Conservation (phyloP, 2,888 invertebrate genomes). For the Ophion ventricosus region DNA sequence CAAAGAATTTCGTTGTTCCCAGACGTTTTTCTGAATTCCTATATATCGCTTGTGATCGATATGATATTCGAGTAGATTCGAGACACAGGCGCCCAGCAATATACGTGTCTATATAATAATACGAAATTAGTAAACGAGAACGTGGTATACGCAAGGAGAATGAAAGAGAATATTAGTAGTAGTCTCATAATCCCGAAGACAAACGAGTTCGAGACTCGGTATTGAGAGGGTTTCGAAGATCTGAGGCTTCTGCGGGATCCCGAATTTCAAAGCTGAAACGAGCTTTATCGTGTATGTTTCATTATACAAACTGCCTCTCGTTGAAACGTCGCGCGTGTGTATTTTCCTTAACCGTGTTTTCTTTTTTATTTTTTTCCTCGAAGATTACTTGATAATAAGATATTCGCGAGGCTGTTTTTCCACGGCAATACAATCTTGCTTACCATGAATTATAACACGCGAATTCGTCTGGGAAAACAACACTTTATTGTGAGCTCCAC, state of each 20-base stretch:
- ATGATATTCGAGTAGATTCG: conserved; percentile 34
- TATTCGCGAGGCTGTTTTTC: conserved; percentile 30
- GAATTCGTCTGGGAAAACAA: conserved; percentile 54
- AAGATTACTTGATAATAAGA: conserved; percentile 49
- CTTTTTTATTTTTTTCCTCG: conserved; percentile 14
- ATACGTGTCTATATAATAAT: conserved; percentile 18
- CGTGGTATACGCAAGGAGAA: conserved; percentile 14
- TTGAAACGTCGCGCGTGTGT: conserved; percentile 24
- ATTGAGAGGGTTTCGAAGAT: conserved; percentile 29
- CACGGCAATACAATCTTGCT: conserved; percentile 52
- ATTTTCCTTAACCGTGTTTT: background rate
- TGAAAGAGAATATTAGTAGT: conserved; percentile 26
- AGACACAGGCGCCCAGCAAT: background rate
- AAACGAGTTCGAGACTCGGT: conserved; percentile 47
- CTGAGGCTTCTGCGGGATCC: conserved; percentile 17
- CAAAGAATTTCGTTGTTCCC: conserved; percentile 17
- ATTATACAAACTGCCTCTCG: conserved; percentile 52
- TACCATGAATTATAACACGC: conserved; percentile 53
- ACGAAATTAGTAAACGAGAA: conserved; percentile 26
- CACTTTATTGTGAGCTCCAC: conserved; percentile 47
- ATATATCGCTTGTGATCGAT: conserved; percentile 43
- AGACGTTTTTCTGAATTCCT: conserved; percentile 26
- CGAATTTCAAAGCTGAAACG: conserved; percentile 40
- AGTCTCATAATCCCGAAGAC: conserved; percentile 49
- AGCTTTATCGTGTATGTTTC: conserved; percentile 55